Evolutionary conservation across 2,888 invertebrate genomes (phyloP).

Genomic region (Strigamia transsilvanica): DNA sequence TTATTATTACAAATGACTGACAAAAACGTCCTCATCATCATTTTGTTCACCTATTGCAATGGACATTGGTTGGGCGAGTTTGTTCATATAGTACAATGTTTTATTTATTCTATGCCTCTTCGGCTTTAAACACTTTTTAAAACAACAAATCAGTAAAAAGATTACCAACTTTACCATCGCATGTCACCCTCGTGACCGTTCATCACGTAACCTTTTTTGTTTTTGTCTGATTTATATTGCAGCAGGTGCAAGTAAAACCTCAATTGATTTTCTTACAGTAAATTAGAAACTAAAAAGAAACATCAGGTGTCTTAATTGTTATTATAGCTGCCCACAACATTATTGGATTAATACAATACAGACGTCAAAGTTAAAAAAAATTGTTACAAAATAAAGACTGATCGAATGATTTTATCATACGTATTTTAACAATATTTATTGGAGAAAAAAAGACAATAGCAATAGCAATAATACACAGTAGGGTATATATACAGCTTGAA

Average conservation of each 20-base stretch:
- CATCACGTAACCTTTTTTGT: neutral
- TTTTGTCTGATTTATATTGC: neutral
- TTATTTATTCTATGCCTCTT: neutral
- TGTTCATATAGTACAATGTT: neutral
- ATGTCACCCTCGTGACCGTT: neutral
- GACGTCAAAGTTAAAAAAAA: no score
- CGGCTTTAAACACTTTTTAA: neutral
- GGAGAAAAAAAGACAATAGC: no score
- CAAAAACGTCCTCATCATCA: neutral
- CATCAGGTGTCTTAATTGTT: neutral
- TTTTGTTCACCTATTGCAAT: neutral
- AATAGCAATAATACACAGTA: no score
- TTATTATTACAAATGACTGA: neutral
- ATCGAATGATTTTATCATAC: no score
- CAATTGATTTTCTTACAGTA: neutral
- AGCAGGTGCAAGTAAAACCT: constrained; percentile 8
- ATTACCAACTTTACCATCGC: neutral
- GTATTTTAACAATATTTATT: no score
- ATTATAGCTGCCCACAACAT: neutral
- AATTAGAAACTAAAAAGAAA: neutral
- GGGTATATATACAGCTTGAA: no score
- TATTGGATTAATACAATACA: neutral
- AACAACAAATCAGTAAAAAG: neutral
- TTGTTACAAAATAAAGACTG: no score
- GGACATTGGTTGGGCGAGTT: neutral